Percentiles rank a stretch among this genome's conserved stretches.
Conservation (phyloP, 2,888 invertebrate species). For the Aethes cnicana region DNA sequence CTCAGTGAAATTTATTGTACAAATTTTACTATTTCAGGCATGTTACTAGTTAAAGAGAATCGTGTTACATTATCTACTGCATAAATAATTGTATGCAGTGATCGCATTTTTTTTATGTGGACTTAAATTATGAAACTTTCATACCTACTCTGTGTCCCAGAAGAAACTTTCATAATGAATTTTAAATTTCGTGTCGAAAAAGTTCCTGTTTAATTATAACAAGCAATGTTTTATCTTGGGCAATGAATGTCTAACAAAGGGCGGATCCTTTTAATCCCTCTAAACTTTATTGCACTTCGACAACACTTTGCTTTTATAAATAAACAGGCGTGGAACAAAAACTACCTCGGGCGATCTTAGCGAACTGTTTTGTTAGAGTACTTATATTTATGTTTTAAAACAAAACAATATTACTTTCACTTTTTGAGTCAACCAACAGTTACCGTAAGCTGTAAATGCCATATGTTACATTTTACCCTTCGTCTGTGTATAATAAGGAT, state of each 20-base stretch:
- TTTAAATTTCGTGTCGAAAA: constrained; percentile 5
- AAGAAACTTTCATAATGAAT: constrained; percentile 11
- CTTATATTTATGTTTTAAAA: no score
- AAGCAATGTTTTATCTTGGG: constrained; percentile 20
- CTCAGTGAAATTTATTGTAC: not conserved
- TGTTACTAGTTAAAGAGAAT: no score
- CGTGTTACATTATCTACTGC: no score
- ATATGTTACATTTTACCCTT: no score
- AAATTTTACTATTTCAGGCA: no score
- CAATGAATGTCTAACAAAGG: constrained; percentile 26
- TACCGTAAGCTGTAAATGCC: no score
- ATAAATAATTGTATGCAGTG: no score
- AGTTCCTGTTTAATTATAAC: constrained; percentile 17
- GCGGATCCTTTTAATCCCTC: constrained; percentile 18
- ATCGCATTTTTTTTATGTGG: no score
- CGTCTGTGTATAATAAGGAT: no score
- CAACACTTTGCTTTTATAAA: constrained; percentile 28
- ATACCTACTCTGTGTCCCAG: not conserved
- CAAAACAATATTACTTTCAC: no score
- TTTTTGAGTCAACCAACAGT: no score
- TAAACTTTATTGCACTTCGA: constrained; percentile 26
- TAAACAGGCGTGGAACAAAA: constrained; percentile 19
- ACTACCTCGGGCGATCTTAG: not conserved
- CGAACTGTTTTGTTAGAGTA: no score
- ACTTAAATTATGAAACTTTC: not conserved